These are phyloP conservation scores for Origma solitaria DNA, from an alignment of 2,113 vertebrate species.

Conservation along the genomic window DNA sequence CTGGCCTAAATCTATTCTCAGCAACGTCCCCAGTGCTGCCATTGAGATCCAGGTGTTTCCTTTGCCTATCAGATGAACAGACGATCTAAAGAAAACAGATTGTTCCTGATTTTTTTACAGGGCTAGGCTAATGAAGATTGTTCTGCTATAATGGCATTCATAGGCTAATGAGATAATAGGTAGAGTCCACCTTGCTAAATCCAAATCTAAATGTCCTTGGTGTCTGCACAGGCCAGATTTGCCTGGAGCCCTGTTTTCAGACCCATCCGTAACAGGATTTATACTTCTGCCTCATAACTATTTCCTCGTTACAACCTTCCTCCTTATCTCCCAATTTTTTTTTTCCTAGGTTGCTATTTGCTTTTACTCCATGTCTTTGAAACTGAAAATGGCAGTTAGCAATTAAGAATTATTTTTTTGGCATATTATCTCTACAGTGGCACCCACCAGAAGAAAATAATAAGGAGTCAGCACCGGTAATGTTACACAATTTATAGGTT, in stretches of 20 bases:
- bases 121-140: background rate
- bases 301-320: background rate
- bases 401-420: constrained; percentile 10
- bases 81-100: background rate
- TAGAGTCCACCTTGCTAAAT: background rate
- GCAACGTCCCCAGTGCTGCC: background rate
- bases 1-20: background rate
- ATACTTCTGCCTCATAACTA: background rate
- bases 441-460: constrained; percentile 4
- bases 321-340: background rate
- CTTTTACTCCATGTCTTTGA: background rate
- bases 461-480: background rate
- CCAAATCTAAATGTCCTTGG: background rate
- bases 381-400: background rate
- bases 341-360: background rate
- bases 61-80: background rate
- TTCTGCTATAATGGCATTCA: background rate
- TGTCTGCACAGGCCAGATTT: background rate
- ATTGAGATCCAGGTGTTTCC: background rate
- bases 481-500: constrained; percentile 20
- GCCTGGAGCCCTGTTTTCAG: background rate
- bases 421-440: background rate
- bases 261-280: background rate
- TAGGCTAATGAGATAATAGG: background rate
- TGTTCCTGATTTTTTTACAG: background rate